Conservation (phyloP, 2,113 vertebrate genomes). For the Bostrychus sinensis region DNA sequence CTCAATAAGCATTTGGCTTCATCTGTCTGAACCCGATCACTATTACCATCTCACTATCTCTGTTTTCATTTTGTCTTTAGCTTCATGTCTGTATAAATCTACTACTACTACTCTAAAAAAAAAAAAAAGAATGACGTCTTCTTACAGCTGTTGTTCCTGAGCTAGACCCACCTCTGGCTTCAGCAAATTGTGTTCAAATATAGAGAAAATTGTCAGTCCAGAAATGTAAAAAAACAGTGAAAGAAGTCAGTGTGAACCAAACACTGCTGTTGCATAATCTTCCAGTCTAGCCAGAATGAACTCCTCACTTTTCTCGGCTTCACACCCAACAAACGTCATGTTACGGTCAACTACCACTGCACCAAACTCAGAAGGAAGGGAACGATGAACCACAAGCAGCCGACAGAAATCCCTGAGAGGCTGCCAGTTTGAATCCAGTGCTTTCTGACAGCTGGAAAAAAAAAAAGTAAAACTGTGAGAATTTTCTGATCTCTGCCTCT, state of each 20-base stretch:
- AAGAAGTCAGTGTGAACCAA: too few species aligned
- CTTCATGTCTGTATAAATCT: conserved; percentile 41
- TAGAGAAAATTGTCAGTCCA: too few species aligned
- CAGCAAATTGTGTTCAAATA: too few species aligned
- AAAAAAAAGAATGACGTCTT: too few species aligned
- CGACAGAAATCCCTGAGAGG: conserved; percentile 31
- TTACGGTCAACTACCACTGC: not conserved
- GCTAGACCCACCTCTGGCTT: conserved; percentile 54
- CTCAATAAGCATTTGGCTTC: conserved; percentile 9
- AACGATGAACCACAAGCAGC: conserved; percentile 10
- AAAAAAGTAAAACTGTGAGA: conserved; percentile 14
- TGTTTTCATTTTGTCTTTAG: conserved; percentile 32
- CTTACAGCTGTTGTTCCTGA: conserved; percentile 53
- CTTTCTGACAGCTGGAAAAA: conserved; percentile 18
- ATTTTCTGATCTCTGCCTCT: conserved; percentile 38
- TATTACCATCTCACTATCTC: conserved; percentile 37
- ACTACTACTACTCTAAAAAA: too few species aligned
- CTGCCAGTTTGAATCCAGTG: conserved; percentile 46
- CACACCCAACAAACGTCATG: conserved; percentile 11
- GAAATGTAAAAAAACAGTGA: too few species aligned
- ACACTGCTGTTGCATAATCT: too few species aligned
- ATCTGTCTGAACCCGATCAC: conserved; percentile 3
- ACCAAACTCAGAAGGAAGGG: conserved; percentile 1
- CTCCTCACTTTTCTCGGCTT: not conserved
- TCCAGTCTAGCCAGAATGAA: too few species aligned